Evolutionary conservation across 2,797 vertebrate genomes (phyloP).

Genomic region (Sciaenops ocellatus): DNA sequence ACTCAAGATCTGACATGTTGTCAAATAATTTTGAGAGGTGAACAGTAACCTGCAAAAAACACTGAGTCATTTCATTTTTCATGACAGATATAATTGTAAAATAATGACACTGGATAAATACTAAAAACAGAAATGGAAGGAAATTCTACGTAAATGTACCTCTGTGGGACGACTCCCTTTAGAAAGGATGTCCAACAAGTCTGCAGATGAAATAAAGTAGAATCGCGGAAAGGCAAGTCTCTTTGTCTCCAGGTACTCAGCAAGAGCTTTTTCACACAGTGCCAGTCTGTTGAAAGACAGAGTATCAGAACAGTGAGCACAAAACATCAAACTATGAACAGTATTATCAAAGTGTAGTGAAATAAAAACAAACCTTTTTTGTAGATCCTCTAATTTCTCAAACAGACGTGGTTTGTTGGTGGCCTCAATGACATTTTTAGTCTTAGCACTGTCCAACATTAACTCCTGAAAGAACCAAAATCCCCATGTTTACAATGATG

Average conservation of each 20-base stretch:
- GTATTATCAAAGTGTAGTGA: neutral
- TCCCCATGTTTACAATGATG: neutral
- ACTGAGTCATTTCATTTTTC: neutral
- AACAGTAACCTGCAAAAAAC: constrained; percentile 82
- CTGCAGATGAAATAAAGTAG: constrained; percentile 89
- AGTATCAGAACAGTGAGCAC: neutral
- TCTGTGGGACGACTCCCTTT: constrained; percentile 86
- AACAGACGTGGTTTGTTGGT: constrained; percentile 84
- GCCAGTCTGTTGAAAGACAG: constrained; percentile 70
- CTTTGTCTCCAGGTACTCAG: constrained; percentile 87
- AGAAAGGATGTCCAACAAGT: constrained; percentile 90
- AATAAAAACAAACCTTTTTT: constrained; percentile 80
- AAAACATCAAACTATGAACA: neutral
- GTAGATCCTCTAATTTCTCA: constrained; percentile 86
- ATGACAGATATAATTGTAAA: neutral
- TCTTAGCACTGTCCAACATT: constrained; percentile 85
- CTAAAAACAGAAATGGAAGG: neutral
- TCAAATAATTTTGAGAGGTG: constrained; percentile 89
- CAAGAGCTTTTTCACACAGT: constrained; percentile 87
- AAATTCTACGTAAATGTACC: constrained; percentile 69
- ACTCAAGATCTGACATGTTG: constrained; percentile 86
- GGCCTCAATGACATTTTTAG: constrained; percentile 87
- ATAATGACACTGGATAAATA: neutral
- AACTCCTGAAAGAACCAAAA: constrained; percentile 78
- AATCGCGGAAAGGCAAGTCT: constrained; percentile 83